Base-by-base conservation (phyloP, 2,888 invertebrate genomes). In the Chrysolina oricalcia region DNA sequence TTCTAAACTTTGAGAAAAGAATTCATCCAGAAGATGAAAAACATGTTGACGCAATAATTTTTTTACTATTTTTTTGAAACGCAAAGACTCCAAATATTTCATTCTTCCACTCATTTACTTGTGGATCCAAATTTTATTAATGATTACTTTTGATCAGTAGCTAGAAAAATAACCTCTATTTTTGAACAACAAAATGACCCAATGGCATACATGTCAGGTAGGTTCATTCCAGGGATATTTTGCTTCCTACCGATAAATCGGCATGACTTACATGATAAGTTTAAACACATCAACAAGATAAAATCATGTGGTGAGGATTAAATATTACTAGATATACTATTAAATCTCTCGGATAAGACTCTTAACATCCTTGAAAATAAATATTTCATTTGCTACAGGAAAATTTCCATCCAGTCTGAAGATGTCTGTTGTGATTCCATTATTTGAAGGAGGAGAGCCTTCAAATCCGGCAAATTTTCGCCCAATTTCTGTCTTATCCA, bases 161-260 rank as follows among this genome's bases (percentile, higher is more conserved):
- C 27, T 27, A 13, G 11, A 35, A 35, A 62, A 62, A 15, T 62
- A 10, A 62, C 11, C 23, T 62, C 62, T 35, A 27, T 4, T 27
- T n/a, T 62, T 13, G n/a, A 62, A 35, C 35, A 23, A 62, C 62
- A 62, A 23, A 35, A 15, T 35, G 62, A 27, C 35, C 23, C 62
- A 23, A 9, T 27, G 35, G 10, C 23, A 15, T 62, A 62, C 27
- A 21, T 62, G 62, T 59, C 59, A 59, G 21, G 10, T 13, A 59
- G 8, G 21, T 59, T 59, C 21, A 59, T 59, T 59, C 59, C 59
- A 19, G 59, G 17, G 21, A 59, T 5, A 59, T 59, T 59, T 59
- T 59, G 59, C 59, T 59, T 59, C 5, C 59, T 19, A 59, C 59
- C 59, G 27, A 59, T 59, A 23, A 59, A 59, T 59, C 59, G 59